Evolutionary conservation across 2,113 vertebrate genomes (phyloP).

Genomic region (Campylomormyrus tamandua): DNA sequence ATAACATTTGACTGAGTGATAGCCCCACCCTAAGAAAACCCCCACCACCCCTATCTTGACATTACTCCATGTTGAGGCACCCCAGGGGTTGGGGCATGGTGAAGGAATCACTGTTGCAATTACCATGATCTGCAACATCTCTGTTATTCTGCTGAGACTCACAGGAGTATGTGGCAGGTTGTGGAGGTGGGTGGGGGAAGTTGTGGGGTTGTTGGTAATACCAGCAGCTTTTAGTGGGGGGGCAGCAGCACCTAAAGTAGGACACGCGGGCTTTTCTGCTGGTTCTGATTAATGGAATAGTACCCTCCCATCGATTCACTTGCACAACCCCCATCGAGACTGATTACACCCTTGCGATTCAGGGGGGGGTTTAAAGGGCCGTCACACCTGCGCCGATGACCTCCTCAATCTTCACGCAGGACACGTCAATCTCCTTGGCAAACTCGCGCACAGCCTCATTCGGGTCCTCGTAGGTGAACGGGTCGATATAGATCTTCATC

Average conservation of each 20-base stretch:
- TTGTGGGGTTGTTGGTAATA: background rate
- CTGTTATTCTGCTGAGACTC: background rate
- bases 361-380: background rate
- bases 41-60: background rate
- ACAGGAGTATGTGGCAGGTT: background rate
- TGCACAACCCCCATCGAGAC: background rate
- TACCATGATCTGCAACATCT: background rate
- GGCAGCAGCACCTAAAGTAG: background rate
- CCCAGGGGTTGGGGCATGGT: background rate
- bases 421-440: conserved; percentile 97
- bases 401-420: conserved; percentile 98
- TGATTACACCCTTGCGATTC: background rate
- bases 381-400: conserved; percentile 93
- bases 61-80: background rate
- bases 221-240: background rate
- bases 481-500: conserved; percentile 99
- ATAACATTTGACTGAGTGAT: background rate
- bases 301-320: no score
- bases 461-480: conserved; percentile 97
- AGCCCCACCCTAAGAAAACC: background rate
- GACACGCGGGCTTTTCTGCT: background rate
- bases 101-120: background rate
- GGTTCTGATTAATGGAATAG: background rate
- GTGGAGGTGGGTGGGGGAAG: background rate
- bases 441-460: conserved; percentile 97